A percentile compares a stretch with the other conserved stretches of the same genome.
phyloP scores from a whole-genome alignment of 2,888 invertebrate species.

The Psococerastis gibbosa region DNA sequence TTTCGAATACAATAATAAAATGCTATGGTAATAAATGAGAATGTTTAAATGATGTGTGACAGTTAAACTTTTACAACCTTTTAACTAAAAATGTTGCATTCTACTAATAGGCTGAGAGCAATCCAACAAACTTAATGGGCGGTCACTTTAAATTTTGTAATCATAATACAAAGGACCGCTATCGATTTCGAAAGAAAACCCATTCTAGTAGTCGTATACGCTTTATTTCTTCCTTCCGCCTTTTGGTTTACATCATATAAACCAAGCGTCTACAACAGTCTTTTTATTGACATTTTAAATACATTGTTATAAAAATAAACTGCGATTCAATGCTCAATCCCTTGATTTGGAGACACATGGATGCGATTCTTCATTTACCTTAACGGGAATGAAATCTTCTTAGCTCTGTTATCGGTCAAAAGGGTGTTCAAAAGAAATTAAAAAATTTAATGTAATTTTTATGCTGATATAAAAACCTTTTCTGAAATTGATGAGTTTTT shows the following conservation, averaged over 20 bases:
- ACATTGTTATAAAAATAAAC: constrained; percentile 4
- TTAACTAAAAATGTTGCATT: neutral
- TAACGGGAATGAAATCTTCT: neutral
- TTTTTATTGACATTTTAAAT: constrained; percentile 5
- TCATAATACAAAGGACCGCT: neutral
- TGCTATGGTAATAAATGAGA: too few species aligned
- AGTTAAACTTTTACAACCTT: too few species aligned
- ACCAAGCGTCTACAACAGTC: neutral
- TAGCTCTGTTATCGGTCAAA: neutral
- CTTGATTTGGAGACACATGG: neutral
- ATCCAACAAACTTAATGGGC: too few species aligned
- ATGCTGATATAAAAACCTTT: constrained; percentile 4
- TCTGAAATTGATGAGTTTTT: constrained; percentile 5
- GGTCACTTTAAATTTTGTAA: neutral
- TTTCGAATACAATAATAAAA: too few species aligned
- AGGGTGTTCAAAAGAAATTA: constrained; percentile 2
- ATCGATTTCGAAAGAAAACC: neutral
- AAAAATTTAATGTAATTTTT: constrained; percentile 7
- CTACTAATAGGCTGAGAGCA: neutral
- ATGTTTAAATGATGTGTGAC: too few species aligned
- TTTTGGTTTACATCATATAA: neutral
- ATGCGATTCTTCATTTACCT: neutral
- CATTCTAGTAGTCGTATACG: neutral
- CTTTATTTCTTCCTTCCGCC: constrained; percentile 1
- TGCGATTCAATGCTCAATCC: neutral